Conservation (phyloP, 2,113 vertebrate genomes). For the Nannospalax galili region DNA sequence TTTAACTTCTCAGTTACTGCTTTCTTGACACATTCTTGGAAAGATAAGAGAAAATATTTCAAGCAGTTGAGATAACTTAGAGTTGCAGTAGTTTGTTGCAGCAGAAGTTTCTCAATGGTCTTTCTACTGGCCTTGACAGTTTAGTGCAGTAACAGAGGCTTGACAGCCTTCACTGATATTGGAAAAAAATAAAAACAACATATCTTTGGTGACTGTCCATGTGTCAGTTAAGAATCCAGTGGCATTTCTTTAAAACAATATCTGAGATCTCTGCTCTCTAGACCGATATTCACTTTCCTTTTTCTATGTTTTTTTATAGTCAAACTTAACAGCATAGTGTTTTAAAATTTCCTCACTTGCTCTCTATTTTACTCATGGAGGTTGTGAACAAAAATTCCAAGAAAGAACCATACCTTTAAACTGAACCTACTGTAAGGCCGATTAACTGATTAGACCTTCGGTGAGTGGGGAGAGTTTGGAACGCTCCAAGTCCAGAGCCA, state of each 20-base stretch:
- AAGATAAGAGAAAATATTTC: slow-evolving; percentile 40
- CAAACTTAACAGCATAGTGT: not conserved
- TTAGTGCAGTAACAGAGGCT: slow-evolving; percentile 49
- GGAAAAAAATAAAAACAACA: slow-evolving; percentile 73
- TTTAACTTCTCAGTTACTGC: not conserved
- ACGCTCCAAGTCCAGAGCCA: no score
- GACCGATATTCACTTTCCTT: slow-evolving; percentile 54
- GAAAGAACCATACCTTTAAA: no score
- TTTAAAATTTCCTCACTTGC: slow-evolving; percentile 36
- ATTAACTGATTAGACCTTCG: no score
- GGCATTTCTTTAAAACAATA: slow-evolving; percentile 56
- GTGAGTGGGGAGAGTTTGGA: no score
- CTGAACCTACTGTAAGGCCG: no score
- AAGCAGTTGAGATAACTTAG: slow-evolving; percentile 17
- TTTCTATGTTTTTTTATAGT: slow-evolving; percentile 20
- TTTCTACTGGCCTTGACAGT: slow-evolving; percentile 54
- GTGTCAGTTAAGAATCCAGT: slow-evolving; percentile 46
- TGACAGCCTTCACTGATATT: slow-evolving; percentile 46
- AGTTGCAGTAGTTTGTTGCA: not conserved
- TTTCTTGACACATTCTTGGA: not conserved
- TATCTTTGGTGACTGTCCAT: slow-evolving; percentile 52
- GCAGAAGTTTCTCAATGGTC: slow-evolving; percentile 31
- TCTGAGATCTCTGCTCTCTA: slow-evolving; percentile 37
- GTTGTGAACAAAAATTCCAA: no score
- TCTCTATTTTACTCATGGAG: not conserved